Evolutionary conservation across 2,888 invertebrate genomes (phyloP), one percentile per base, ranked within the genome.

Genomic region (Caenorhabditis panamensis): DNA sequence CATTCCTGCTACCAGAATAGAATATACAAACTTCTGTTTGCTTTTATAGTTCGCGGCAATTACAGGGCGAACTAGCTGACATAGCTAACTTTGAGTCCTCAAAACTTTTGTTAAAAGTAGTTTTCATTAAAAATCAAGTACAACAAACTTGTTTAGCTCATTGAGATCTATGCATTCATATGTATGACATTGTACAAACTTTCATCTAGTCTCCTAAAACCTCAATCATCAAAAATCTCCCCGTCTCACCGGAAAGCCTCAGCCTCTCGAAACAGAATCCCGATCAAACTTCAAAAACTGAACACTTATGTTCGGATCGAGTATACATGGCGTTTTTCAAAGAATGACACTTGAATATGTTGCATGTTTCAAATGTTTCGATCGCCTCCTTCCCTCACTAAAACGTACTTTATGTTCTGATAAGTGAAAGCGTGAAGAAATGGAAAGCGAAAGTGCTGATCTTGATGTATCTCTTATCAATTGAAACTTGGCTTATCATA

Each of bases 371-470:
- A 56, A 44, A 53, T 44, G 22, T 44, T n/a, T 51, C 28, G n/a
- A 24, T 67, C 47, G 37, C 37, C 41, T 44, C 28, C 20, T 36
- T 22, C 11, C 16, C 16, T 47, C 58, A 47, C 44, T 26, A 54
- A 16, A 66, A 22, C 47, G 66, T 49, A 53, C 26, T 71, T 53
- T 20, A 41, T 56, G 62, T 72, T 72, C 71, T 72, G 71, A 72
- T 72, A 72, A 72, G 71, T 72, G 71, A 72, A 72, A 63, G 71
- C 71, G 63, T 63, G 44, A 63, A 63, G 62, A 63, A 62, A 47
- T 47, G 41, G 61, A 62, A 71, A 54, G 28, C 22, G 71, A 72
- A 72, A 63, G 71, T 63, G 62, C 56, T 47, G 63, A 72, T 72
- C 71, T 72, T 72, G 71, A 72, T 31, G 31, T 31, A 31, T 31